Evolutionary conservation across 2,797 vertebrate genomes (phyloP).

Genomic region (Sebastolobus alascanus): DNA sequence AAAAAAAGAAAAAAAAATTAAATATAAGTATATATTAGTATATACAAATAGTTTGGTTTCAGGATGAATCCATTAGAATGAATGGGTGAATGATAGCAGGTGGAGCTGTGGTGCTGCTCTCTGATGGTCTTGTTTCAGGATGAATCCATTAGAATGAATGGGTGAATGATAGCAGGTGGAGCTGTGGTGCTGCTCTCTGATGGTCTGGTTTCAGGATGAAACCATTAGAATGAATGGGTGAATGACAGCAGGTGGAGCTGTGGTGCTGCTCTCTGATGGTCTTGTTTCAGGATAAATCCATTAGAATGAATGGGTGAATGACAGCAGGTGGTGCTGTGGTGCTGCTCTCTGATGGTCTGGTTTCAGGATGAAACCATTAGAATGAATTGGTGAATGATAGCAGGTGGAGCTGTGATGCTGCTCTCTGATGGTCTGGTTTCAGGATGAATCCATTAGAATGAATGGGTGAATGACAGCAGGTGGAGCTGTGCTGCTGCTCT

Average conservation of each 20-base stretch:
- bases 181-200: no score
- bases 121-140: neutral
- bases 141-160: constrained; percentile 51
- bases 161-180: neutral
- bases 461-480: neutral
- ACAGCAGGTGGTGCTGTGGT: neutral
- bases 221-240: constrained; percentile 25
- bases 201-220: constrained; percentile 10
- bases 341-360: neutral
- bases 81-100: neutral
- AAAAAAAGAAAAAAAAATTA: no score
- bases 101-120: neutral
- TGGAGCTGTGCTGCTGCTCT: neutral
- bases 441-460: constrained; percentile 40
- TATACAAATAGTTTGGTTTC: no score
- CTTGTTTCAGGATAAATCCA: constrained; percentile 33
- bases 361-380: constrained; percentile 53
- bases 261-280: neutral
- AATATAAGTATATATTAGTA: no score
- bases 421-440: neutral
- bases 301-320: neutral
- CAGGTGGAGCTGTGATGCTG: no score
- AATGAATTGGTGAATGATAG: neutral
- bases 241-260: neutral
- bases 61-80: neutral